Percentiles rank a stretch among this genome's conserved stretches.
These are phyloP conservation scores for Drosophila bocqueti DNA, from an alignment of 1,140 invertebrate genomes.

Conservation along the genomic window DNA sequence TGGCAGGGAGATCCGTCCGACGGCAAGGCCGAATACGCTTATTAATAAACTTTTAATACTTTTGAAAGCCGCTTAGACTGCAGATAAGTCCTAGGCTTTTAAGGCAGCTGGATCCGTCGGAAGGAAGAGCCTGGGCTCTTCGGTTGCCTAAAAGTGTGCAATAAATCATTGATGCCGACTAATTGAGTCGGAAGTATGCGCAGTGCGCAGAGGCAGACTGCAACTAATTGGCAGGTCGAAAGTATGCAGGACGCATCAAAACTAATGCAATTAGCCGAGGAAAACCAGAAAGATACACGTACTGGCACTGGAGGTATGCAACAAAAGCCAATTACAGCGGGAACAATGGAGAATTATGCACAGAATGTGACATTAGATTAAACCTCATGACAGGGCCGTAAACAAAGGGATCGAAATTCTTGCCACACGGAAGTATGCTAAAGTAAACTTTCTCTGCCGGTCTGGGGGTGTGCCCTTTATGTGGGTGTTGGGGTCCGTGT, in stretches of 20 bases:
- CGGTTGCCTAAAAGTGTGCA: conserved; percentile 29
- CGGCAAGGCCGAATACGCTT: conserved; percentile 35
- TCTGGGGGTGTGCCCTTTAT: not conserved
- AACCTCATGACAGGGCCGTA: conserved; percentile 51
- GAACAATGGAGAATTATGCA: conserved; percentile 64
- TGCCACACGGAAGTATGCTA: conserved; percentile 58
- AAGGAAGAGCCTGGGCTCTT: not conserved
- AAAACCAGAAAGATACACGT: conserved; percentile 35
- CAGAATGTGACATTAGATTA: conserved; percentile 68
- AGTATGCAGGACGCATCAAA: conserved; percentile 45
- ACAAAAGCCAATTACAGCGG: conserved; percentile 59
- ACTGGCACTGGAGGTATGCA: conserved; percentile 39
- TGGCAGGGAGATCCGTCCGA: not conserved
- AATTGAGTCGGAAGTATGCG: conserved; percentile 55
- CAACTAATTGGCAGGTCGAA: conserved; percentile 49
- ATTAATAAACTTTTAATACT: conserved; percentile 64
- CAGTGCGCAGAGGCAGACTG: conserved; percentile 14
- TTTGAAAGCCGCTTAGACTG: conserved; percentile 53
- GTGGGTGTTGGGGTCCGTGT: conserved; percentile 11
- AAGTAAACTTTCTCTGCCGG: conserved; percentile 50
- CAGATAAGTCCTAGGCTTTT: conserved; percentile 13
- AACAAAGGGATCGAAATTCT: conserved; percentile 63
- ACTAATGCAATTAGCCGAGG: conserved; percentile 66
- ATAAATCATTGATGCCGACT: conserved; percentile 65
- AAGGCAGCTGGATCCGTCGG: conserved; percentile 9